Evolutionary conservation across 2,888 invertebrate genomes (phyloP).

Genomic region (Hipparchia sbordonii): DNA sequence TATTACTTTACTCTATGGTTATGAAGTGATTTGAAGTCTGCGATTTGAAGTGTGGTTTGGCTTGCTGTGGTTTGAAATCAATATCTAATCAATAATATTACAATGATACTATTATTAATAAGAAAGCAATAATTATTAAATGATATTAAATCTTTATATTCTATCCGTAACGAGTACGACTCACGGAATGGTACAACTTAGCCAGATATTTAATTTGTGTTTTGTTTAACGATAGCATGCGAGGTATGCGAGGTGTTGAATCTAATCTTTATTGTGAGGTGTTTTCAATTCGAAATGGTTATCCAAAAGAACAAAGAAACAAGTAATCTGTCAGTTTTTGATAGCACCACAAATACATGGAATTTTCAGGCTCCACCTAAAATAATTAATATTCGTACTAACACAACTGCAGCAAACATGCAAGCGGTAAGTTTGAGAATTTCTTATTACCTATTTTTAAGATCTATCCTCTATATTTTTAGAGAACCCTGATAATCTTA

Average conservation of each 20-base stretch:
- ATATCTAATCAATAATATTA: no score
- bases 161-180: not conserved
- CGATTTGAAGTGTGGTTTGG: no score
- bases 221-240: constrained; percentile 9
- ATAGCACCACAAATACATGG: constrained; percentile 63
- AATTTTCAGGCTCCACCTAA: constrained; percentile 66
- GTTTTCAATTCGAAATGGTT: constrained; percentile 65
- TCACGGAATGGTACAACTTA: not conserved
- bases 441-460: not conserved
- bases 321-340: constrained; percentile 54
- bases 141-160: no score
- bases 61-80: no score
- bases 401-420: constrained; percentile 55
- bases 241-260: constrained; percentile 13
- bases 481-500: no score
- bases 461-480: no score
- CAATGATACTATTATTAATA: no score
- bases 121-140: no score
- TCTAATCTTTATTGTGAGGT: constrained; percentile 12
- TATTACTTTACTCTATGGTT: no score
- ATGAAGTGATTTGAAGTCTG: no score
- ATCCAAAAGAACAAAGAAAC: constrained; percentile 73
- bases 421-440: constrained; percentile 58
- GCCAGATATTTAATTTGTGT: not conserved
- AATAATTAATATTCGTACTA: constrained; percentile 58